Evolutionary conservation across 1,140 invertebrate species (phyloP).

Genomic region (Lucilia sericata): DNA sequence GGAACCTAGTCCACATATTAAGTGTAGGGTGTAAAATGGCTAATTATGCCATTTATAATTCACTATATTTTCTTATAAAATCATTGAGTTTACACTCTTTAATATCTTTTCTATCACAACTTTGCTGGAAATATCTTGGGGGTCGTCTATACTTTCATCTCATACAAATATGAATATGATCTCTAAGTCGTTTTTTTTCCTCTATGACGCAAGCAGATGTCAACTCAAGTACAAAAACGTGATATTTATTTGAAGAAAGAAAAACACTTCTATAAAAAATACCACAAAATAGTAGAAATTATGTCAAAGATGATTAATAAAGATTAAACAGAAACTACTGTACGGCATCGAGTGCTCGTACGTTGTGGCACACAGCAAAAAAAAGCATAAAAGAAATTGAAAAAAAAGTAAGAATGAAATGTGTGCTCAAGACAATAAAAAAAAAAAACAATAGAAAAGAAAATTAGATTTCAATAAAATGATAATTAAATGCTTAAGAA

Average conservation of each 20-base stretch:
- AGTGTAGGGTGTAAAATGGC: no score
- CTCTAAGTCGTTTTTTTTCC: background rate
- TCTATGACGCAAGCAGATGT: conserved; percentile 30
- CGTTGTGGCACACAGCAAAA: background rate
- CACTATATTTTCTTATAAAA: no score
- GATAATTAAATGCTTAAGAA: conserved; percentile 13
- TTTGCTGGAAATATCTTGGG: background rate
- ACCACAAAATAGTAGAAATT: background rate
- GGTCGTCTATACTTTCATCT: no score
- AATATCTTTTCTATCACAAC: background rate
- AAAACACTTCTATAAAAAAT: background rate
- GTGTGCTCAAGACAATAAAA: background rate
- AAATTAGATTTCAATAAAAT: conserved; percentile 16
- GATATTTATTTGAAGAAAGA: conserved; percentile 15
- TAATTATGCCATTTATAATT: no score
- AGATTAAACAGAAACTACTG: conserved; percentile 13
- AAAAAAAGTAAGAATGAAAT: background rate
- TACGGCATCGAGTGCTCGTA: background rate
- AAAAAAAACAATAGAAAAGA: background rate
- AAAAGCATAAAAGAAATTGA: background rate
- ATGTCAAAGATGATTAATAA: conserved; percentile 27
- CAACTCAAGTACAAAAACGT: conserved; percentile 42
- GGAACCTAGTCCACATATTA: no score
- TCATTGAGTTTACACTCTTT: background rate
- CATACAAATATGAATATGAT: no score